Conservation (phyloP, 2,113 vertebrate species). For the Pyrgilauda ruficollis region DNA sequence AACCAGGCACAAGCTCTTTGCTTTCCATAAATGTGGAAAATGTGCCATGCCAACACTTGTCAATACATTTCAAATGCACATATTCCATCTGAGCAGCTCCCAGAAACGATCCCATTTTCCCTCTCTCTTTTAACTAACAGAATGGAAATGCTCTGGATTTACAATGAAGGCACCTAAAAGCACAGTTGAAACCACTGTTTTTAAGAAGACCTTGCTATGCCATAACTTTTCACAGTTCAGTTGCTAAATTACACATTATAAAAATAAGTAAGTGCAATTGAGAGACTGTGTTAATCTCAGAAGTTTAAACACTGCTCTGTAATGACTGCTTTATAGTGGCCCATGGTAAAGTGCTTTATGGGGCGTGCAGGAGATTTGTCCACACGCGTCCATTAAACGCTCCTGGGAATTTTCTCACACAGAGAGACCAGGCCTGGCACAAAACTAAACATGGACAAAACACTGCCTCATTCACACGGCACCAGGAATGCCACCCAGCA, state of each 20-base stretch:
- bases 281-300: slow-evolving; percentile 63
- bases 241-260: slow-evolving; percentile 74
- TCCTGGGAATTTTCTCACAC: slow-evolving; percentile 70
- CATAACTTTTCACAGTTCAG: slow-evolving; percentile 55
- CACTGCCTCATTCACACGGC: slow-evolving; percentile 24
- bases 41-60: background rate
- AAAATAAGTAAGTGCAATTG: slow-evolving; percentile 64
- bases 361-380: slow-evolving; percentile 52
- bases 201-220: background rate
- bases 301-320: slow-evolving; percentile 51
- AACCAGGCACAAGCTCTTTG: background rate
- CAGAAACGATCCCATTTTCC: background rate
- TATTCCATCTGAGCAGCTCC: background rate
- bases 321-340: slow-evolving; percentile 62
- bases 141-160: background rate
- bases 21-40: background rate
- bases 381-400: slow-evolving; percentile 58
- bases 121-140: background rate
- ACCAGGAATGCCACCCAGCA: slow-evolving; percentile 64
- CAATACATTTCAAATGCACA: background rate
- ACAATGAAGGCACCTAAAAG: background rate
- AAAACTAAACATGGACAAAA: slow-evolving; percentile 43
- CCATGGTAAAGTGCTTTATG: slow-evolving; percentile 64
- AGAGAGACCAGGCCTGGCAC: background rate
- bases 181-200: background rate